Percentiles rank a stretch among this genome's conserved stretches.
Evolutionary conservation across 2,888 invertebrate species (phyloP).

Genomic region (Meta bourneti): DNA sequence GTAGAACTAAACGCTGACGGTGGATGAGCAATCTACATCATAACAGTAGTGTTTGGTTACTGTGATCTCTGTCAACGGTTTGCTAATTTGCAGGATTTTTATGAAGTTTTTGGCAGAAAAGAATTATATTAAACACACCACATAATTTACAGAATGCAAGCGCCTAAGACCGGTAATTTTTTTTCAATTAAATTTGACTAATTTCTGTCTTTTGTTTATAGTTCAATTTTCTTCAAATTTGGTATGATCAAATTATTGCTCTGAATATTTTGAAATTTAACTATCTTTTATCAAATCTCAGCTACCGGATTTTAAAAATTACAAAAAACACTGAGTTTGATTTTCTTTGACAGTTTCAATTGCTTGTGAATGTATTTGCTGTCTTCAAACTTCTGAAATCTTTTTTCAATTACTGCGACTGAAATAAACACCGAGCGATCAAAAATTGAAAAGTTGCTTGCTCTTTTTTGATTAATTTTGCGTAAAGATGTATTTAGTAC

Average conservation of each 20-base stretch:
- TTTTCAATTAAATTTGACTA: background rate
- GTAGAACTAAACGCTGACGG: background rate
- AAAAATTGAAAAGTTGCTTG: too few relatives aligned
- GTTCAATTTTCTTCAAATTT: background rate
- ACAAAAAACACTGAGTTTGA: too few relatives aligned
- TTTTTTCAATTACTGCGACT: too few relatives aligned
- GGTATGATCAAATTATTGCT: constrained; percentile 1
- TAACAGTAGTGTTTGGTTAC: constrained; percentile 27
- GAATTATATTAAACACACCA: background rate
- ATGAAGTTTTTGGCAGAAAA: constrained; percentile 12
- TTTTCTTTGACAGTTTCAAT: too few relatives aligned
- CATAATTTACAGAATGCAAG: constrained; percentile 32
- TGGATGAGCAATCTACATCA: background rate
- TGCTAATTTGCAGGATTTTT: constrained; percentile 15
- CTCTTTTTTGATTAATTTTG: too few relatives aligned
- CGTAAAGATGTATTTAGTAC: too few relatives aligned
- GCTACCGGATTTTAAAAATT: background rate
- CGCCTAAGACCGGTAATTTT: constrained; percentile 46
- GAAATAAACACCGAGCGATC: too few relatives aligned
- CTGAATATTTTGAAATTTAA: too few relatives aligned
- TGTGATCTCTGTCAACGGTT: constrained; percentile 53
- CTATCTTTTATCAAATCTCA: too few relatives aligned
- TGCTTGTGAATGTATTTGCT: too few relatives aligned
- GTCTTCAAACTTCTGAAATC: too few relatives aligned
- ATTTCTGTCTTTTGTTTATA: background rate